Percentiles rank a stretch among this genome's conserved stretches.
Conservation (phyloP, 2,888 invertebrate species). For the Formica aserva region DNA sequence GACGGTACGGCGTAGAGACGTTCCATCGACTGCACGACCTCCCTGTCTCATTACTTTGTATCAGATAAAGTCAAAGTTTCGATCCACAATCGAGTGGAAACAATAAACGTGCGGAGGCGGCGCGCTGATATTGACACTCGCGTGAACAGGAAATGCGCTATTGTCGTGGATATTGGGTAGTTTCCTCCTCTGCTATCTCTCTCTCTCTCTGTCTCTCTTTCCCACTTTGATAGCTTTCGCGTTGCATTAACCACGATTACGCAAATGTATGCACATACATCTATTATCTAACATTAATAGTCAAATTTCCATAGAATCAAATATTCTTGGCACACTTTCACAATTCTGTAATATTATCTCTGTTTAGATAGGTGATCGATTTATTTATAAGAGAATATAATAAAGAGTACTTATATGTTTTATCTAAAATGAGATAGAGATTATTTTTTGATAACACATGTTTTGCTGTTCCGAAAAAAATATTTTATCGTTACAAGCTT, state of each 20-base stretch:
- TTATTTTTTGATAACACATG: not conserved
- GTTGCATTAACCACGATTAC: not conserved
- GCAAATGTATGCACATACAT: not conserved
- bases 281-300: not conserved
- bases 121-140: constrained; percentile 12
- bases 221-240: not conserved
- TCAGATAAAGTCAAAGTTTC: constrained; percentile 39
- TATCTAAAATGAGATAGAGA: not conserved
- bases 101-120: constrained; percentile 28
- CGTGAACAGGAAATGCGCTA: not conserved
- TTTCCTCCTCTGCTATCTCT: not conserved
- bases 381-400: not conserved
- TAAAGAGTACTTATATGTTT: not conserved
- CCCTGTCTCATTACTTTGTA: constrained; percentile 54
- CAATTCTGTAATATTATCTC: not conserved
- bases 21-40: constrained; percentile 66
- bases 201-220: not conserved
- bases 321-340: too few species aligned
- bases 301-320: not conserved
- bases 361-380: not conserved
- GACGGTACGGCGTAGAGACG: constrained; percentile 76
- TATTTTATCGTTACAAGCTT: not conserved
- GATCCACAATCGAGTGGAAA: constrained; percentile 5
- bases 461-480: not conserved
- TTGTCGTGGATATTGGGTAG: constrained; percentile 9